Evolutionary conservation across 2,113 vertebrate genomes (phyloP), one percentile per base, ranked within the genome.

Genomic region (Elgaria multicarinata): DNA sequence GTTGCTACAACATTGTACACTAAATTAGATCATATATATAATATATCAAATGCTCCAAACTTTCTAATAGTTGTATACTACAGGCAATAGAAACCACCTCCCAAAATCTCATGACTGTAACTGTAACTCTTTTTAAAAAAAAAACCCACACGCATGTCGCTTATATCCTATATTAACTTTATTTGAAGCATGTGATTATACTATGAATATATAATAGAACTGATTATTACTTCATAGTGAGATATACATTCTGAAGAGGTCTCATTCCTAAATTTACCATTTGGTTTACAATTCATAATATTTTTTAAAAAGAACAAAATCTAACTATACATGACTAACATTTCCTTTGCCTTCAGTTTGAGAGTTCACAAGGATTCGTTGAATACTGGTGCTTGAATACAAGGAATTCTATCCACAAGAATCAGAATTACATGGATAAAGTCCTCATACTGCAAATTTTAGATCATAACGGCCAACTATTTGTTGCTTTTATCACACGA

Each of bases 161-260:
- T 46, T 69, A 26, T 53, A 31, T 46, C n/a, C 33, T 87, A 24
- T 0, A 83, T 2, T n/a, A 69, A 20, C 18, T 86, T 53, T n/a
- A 74, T 33, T 0, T 53, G 26, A 1, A 85, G 13, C 53, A 86
- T 58, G n/a, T 76, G 71, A 78, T 71, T 0, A 0, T 14, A 44
- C 50, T 72, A 31, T 33, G 18, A 64, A n/a, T 87, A 89, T 82
- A 2, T 78, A 86, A 42, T 42, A 0, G 8, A 88, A 87, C 78
- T 1, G 2, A 81, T 79, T 33, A 22, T 39, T 33, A 7, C 58
- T 39, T 46, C 18, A 50, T 67, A n/a, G 22, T 9, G 36, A 69
- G 69, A 62, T 14, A 18, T 20, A 55, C 93, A 62, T 90, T 91
- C 58, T 84, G 36, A 92, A 69, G 39, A 87, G 83, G 20, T 6